A percentile compares a stretch with the other conserved stretches of the same genome.
Evolutionary conservation across 2,888 invertebrate species (phyloP).

Genomic region (Cephalotes varians): DNA sequence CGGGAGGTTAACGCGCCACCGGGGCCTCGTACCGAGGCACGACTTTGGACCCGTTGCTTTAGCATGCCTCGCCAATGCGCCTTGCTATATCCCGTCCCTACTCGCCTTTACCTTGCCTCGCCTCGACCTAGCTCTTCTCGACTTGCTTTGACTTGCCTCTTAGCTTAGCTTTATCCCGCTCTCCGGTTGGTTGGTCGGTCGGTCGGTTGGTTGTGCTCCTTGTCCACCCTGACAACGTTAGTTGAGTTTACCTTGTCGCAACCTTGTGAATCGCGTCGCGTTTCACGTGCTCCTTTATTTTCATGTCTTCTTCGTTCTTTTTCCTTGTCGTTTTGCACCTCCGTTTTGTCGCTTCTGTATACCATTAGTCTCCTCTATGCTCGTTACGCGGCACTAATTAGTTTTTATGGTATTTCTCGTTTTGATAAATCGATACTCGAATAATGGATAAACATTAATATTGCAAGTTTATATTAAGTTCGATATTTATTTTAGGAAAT

Average conservation of each 20-base stretch:
- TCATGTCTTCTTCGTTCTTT: slow-evolving; percentile 50
- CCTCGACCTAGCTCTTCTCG: slow-evolving; percentile 58
- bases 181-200: slow-evolving; percentile 42
- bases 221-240: slow-evolving; percentile 51
- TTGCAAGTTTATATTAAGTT: not conserved
- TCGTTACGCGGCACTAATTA: slow-evolving; percentile 4
- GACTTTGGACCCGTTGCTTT: slow-evolving; percentile 77
- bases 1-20: slow-evolving; percentile 82
- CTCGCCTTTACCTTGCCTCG: slow-evolving; percentile 59
- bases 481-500: not conserved
- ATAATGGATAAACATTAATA: not conserved
- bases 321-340: slow-evolving; percentile 40
- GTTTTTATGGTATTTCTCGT: slow-evolving; percentile 4
- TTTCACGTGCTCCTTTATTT: slow-evolving; percentile 63
- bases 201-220: slow-evolving; percentile 25
- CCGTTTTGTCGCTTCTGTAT: slow-evolving; percentile 59
- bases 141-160: slow-evolving; percentile 58
- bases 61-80: slow-evolving; percentile 75
- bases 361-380: slow-evolving; percentile 51
- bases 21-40: slow-evolving; percentile 68
- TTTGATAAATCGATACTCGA: not conserved
- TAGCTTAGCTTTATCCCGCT: slow-evolving; percentile 41
- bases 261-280: slow-evolving; percentile 68
- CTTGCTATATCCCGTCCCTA: slow-evolving; percentile 66
- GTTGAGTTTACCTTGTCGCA: slow-evolving; percentile 72